Base-by-base conservation (phyloP, 2,888 invertebrate genomes). In the Hemicrepidius hirtus region DNA sequence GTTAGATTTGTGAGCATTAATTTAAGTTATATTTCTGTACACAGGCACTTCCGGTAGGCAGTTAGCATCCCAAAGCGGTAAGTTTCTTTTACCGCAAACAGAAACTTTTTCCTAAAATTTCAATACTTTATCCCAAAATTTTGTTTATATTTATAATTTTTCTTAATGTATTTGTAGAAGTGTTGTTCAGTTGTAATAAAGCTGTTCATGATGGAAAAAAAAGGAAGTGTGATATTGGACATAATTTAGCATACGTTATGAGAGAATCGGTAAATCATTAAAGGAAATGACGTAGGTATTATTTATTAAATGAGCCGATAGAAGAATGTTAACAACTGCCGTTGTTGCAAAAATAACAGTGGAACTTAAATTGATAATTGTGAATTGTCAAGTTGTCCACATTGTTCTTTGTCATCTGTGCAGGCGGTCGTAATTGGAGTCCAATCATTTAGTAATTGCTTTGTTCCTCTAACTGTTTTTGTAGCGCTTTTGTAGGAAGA, bases 281-380 rank as follows among this genome's bases (percentile, higher is more conserved):
- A 55, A 46, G 24, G 57, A 67, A 67, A 59, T 28, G 53, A 46
- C 44, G 67, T 1, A 32, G 32, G 32, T 44, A 44, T 57, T 40
- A 64, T 64, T 70, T 53, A 64, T 55, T 35, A 64, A 40, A 55
- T 64, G 71, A 73, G 28, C 64, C 60, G 18, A 60, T 50, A 24
- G 46, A 71, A 65, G 75, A 76, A 76, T 76, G 63, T 74, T 72
- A 72, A 70, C 55, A 62, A 72, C 69, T 67, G 53, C 53, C 37
- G 62, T 46, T 63, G 21, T 28, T 12, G 53, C 50, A 73, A 77
- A 75, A 76, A 76, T 60, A 60, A 57, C 55, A 13, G 24, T 63
- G 76, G 75, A 76, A 75, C 74, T 74, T 77, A 75, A 75, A 78
- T 78, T 77, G 78, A 60, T 75, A 77, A 79, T 77, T 79, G 77